phyloP scores from a whole-genome alignment of 2,113 vertebrate genomes.

The Falco punctatus region DNA sequence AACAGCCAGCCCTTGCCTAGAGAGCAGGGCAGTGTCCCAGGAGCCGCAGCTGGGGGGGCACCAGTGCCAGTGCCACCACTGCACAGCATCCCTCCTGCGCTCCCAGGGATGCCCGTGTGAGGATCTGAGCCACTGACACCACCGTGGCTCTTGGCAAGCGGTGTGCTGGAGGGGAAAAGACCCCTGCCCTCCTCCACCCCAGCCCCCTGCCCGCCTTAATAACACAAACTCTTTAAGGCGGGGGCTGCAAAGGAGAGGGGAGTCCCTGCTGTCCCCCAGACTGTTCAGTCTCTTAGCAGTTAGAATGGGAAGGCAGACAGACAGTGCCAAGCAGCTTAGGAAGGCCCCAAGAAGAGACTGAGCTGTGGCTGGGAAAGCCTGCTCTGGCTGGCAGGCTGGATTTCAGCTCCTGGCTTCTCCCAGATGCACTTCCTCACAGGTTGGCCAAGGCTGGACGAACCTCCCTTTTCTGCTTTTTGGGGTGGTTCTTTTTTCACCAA shows the following conservation, averaged over 20 bases:
- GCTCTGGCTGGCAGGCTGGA: not conserved
- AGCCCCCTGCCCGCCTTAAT: slow-evolving; percentile 42
- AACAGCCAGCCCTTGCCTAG: not conserved
- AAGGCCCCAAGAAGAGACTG: not conserved
- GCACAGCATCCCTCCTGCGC: accelerated
- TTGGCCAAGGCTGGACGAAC: not conserved
- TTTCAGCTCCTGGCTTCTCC: not conserved
- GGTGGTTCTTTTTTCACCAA: not conserved
- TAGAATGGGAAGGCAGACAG: slow-evolving; percentile 49
- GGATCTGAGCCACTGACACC: not conserved
- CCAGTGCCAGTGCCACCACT: not conserved
- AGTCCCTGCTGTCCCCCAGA: not conserved
- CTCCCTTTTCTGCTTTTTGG: not conserved
- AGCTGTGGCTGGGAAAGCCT: not conserved
- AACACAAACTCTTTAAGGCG: slow-evolving; percentile 67
- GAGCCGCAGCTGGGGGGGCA: not conserved
- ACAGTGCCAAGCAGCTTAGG: slow-evolving; percentile 6
- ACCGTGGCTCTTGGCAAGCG: not conserved
- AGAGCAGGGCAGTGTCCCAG: not conserved
- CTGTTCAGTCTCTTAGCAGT: slow-evolving; percentile 66
- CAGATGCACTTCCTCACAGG: accelerated
- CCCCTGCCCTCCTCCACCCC: not conserved
- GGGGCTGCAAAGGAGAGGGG: slow-evolving; percentile 38
- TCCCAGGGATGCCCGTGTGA: not conserved
- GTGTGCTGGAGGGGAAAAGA: not conserved